Base-by-base conservation (phyloP, 2,888 invertebrate genomes). In the Thymelicus lineola region DNA sequence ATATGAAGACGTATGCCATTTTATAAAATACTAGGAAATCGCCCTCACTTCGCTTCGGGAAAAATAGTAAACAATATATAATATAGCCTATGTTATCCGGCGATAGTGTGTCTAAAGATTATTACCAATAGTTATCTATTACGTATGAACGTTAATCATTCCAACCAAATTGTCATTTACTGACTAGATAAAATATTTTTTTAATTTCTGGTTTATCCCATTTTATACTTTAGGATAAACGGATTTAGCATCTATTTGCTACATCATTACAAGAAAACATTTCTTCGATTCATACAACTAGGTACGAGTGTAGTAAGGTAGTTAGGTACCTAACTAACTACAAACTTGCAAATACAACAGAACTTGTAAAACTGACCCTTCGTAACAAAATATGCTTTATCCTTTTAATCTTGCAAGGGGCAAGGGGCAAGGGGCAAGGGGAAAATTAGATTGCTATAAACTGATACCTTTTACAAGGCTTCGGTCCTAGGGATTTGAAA, bases 371-470 rank as follows among this genome's bases (percentile, higher is more conserved):
- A 62, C 46, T 57, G 62, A 62, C 62, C 57, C 61, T 55, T 48
- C 46, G 68, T 68, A 68, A 68, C 61, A 36, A 68, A 68, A 68
- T 68, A 62, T 69, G 46, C 48, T 17, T 57, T 69, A 69, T 46
- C 68, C 62, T 46, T 38, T 68, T 69, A 69, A 62, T 63, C 68
- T 48, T 48, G 62, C 46, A 69, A 63, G 55, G 68, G 68, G 68
- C 38, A 38, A 63, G 55, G 68, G 68, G 68, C 38, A 38, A 63
- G 55, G 68, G 68, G 68, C 36, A 38, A 20, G 53, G 50, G 67
- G 35, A 35, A 55, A 62, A 69, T 57, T 69, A 62, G 55, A 55
- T 62, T 68, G 61, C 62, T 50, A 62, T 68, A 55, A 68, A 48
- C 62, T n/a, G 62, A 62, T 55, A 57, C 68, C 38, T 66, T 61